Percentiles rank a stretch among this genome's conserved stretches.
phyloP scores from a whole-genome alignment of 1,140 invertebrate species.

The Mamestra configurata region DNA sequence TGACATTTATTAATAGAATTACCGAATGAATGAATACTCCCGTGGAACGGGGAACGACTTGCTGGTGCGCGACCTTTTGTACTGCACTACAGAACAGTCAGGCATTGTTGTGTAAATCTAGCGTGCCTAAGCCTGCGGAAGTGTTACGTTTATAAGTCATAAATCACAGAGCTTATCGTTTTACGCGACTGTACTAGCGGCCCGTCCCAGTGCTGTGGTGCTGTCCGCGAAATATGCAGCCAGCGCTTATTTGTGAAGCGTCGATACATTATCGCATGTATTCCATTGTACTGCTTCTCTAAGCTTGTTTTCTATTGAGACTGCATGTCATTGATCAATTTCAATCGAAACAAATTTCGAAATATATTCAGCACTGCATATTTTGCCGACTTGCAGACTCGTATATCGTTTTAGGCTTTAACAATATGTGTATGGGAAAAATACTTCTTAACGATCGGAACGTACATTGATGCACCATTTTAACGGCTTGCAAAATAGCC shows the following conservation, averaged over 20 bases:
- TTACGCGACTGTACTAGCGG: constrained; percentile 64
- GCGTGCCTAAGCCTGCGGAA: constrained; percentile 71
- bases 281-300: constrained; percentile 29
- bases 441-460: constrained; percentile 32
- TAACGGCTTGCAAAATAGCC: constrained; percentile 70
- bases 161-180: constrained; percentile 80
- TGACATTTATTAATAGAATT: constrained; percentile 67
- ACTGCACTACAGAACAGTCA: constrained; percentile 32
- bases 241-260: constrained; percentile 49
- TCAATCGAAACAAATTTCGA: neutral
- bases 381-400: neutral
- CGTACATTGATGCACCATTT: constrained; percentile 58
- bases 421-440: constrained; percentile 12
- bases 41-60: constrained; percentile 34
- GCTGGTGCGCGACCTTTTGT: constrained; percentile 33
- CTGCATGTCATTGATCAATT: constrained; percentile 30
- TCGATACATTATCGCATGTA: constrained; percentile 41
- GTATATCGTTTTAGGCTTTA: neutral
- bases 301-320: neutral
- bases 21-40: constrained; percentile 60
- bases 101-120: constrained; percentile 72
- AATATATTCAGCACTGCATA: neutral
- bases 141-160: constrained; percentile 77
- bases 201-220: constrained; percentile 35
- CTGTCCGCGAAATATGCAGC: constrained; percentile 71